Evolutionary conservation across 2,113 vertebrate species (phyloP), one percentile per base, ranked within the genome.

Genomic region (Bucco capensis): DNA sequence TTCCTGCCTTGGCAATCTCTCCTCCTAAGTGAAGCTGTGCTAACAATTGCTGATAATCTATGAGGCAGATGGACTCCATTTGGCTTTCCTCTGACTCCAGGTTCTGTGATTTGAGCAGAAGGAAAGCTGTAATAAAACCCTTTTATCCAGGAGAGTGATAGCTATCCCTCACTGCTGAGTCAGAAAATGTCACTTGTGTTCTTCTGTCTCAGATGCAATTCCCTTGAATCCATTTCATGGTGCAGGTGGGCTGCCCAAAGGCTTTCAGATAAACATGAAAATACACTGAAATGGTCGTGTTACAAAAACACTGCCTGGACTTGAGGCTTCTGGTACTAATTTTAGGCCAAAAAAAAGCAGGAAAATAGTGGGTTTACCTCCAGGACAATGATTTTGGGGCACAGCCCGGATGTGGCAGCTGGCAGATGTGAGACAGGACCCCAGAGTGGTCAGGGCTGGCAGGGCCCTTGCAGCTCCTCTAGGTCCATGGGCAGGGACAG

Each of bases 1-100:
- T 87, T 90, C 93, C 30, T 87, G 27, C 38, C 56, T 88, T 88
- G 21, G 49, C 83, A 92, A 76, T 64, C 85, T 91, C 40, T 75
- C 57, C 57, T 64, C 79, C 19, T 66, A 44, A 54, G 62, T 73
- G 54, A 82, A 82, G 38, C 47, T 89, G 66, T 14, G 2, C 62
- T 73, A 88, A 58, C 46, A 90, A 50, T 76, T 83, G 62, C 47
- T 75, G 57, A 56, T 92, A 73, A 77, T 38, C 25, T 61, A 65
- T 54, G 61, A 90, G 80, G 61, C 58, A 79, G 54, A 56, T 33
- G 31, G 46, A 89, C 86, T 84, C 54, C 66, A 66, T 90, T 93
- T 94, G 92, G 47, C 50, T 28, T 47, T 87, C 12, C 58, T 79
- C 14, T 67, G 90, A 82, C 33, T 54, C 72, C 35, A 61, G 66